Conservation (phyloP, 1,140 invertebrate species). For the Pseudomyrmex dendroicus region DNA sequence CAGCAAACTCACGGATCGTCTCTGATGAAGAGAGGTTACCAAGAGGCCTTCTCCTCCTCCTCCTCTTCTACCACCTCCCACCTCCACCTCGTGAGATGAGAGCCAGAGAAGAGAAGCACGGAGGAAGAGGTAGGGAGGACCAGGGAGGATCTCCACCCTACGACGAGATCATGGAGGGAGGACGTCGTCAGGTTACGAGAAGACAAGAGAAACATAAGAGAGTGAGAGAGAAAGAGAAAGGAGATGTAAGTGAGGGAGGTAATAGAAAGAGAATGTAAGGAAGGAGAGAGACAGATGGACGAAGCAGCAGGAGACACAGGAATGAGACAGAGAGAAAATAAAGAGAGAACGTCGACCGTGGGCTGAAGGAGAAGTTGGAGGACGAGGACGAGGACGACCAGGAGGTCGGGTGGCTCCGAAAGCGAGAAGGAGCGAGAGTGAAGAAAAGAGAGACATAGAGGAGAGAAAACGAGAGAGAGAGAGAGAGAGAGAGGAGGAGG, state of each 20-base stretch:
- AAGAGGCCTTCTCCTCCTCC: conserved; percentile 39
- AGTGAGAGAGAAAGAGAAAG: conserved; percentile 40
- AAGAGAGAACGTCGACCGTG: conserved; percentile 30
- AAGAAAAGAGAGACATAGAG: conserved; percentile 28
- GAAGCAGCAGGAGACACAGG: conserved; percentile 58
- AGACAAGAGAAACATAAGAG: conserved; percentile 36
- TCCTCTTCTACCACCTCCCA: conserved; percentile 35
- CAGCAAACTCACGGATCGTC: conserved; percentile 66
- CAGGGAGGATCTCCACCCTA: conserved; percentile 72
- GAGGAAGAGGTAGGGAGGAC: conserved; percentile 61
- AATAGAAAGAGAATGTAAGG: conserved; percentile 27
- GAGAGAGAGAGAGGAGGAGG: conserved; percentile 30
- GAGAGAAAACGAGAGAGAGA: conserved; percentile 39
- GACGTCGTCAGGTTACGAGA: conserved; percentile 72
- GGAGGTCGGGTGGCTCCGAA: conserved; percentile 52
- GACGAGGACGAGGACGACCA: conserved; percentile 63
- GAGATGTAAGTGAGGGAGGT: conserved; percentile 36
- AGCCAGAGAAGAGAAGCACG: conserved; percentile 49
- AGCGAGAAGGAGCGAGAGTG: conserved; percentile 46
- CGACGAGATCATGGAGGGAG: conserved; percentile 66
- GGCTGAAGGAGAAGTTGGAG: conserved; percentile 26
- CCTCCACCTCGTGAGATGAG: conserved; percentile 56
- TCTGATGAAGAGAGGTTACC: conserved; percentile 64
- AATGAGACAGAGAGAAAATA: conserved; percentile 67
- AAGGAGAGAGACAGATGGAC: conserved; percentile 41